phyloP scores from a whole-genome alignment of 2,113 vertebrate species.

The Cephalopholis sonnerati region DNA sequence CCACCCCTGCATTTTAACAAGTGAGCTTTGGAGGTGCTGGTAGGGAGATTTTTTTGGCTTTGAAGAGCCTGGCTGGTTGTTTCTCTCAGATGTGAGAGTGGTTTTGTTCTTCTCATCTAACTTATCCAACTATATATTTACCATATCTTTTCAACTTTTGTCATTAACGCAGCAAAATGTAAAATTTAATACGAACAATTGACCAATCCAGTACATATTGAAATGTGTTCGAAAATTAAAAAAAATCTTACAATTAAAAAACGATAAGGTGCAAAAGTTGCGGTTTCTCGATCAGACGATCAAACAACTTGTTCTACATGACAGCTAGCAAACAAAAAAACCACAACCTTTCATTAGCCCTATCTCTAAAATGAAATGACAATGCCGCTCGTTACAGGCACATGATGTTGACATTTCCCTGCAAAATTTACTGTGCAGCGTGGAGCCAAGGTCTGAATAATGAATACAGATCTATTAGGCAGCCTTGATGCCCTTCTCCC shows the following conservation, averaged over 20 bases:
- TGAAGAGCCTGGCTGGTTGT: neutral
- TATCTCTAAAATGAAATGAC: conserved; percentile 36
- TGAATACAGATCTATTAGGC: conserved; percentile 63
- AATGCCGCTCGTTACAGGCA: conserved; percentile 11
- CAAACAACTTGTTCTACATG: neutral
- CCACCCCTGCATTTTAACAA: neutral
- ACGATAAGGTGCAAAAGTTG: neutral
- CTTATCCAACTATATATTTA: neutral
- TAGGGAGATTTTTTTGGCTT: no score
- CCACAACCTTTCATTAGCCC: conserved; percentile 5
- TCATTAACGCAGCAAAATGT: neutral
- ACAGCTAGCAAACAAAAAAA: neutral
- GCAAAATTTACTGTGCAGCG: conserved; percentile 24
- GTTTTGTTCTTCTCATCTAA: neutral
- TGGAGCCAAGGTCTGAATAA: conserved; percentile 66
- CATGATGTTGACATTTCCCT: conserved; percentile 51
- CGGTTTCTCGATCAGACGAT: no score
- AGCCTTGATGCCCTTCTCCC: conserved; percentile 37
- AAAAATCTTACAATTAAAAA: neutral
- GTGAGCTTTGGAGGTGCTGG: neutral
- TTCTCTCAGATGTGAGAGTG: neutral
- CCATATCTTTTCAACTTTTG: neutral
- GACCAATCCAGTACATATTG: neutral
- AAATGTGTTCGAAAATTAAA: neutral
- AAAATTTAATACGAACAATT: neutral